Evolutionary conservation across 2,797 vertebrate species (phyloP), one percentile per base, ranked within the genome.

Genomic region (Euthynnus affinis): DNA sequence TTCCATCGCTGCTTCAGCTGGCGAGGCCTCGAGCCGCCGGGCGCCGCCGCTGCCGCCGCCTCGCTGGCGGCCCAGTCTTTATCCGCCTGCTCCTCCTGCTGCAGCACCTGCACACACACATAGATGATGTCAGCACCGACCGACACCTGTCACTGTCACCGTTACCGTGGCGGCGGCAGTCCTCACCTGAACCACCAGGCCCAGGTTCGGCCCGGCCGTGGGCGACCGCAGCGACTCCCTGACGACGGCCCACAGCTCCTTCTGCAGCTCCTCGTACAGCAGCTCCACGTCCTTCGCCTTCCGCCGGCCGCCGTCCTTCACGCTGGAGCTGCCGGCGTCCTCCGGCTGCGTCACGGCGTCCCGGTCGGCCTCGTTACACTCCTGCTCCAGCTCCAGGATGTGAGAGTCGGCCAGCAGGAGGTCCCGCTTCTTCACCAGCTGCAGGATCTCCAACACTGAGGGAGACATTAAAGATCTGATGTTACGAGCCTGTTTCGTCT

Each of bases 311-410:
- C 95, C 90, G 37, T 96, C 95, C 70, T 95, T 95, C 44, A 75
- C 58, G 3, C 88, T 64, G 0, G 93, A 90, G 71, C 89, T 84
- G 18, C 58, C 4, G 59, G 27, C 29, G 52, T 81, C 92, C 80
- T 93, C 93, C 0, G 6, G 84, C 71, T 57, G 71, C 1, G 64
- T n/a, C 13, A 8, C 61, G n/a, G 18, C 70, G 71, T 15, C 81
- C 5, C 67, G 85, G 29, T 53, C 81, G 0, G 66, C 29, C 81
- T 90, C 91, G 20, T 71, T 87, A 7, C 96, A 97, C 88, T 98
- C 97, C 5, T 96, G 95, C 82, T 98, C 97, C 89, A 98, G 89
- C 80, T 97, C 97, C 74, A 97, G 90, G 92, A 98, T 98, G 92
- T 98, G 97, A 1, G 93, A 87, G 77, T 98, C 97, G 0, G 97